Percentiles rank a stretch among this genome's conserved stretches.
phyloP scores from a whole-genome alignment of 1,140 invertebrate species.

The Aphelenchoides besseyi region DNA sequence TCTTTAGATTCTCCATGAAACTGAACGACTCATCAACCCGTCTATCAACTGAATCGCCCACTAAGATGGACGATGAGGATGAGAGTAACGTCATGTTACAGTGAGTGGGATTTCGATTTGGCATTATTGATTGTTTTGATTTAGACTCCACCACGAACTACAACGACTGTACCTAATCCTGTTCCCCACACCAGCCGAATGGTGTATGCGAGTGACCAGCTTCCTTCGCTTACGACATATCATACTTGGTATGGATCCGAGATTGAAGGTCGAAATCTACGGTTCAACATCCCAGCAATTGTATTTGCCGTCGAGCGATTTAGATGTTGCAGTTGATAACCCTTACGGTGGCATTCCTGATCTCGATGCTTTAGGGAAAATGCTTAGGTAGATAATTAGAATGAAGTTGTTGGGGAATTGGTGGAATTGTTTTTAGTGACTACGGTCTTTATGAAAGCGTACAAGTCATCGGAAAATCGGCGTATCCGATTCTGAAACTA shows the following conservation, averaged over 20 bases:
- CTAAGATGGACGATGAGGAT: too few relatives aligned
- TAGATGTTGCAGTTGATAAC: not conserved
- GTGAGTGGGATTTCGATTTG: too few relatives aligned
- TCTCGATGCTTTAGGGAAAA: not conserved
- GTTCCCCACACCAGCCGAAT: not conserved
- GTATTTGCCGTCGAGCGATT: not conserved
- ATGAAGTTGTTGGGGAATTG: not conserved
- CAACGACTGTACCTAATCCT: not conserved
- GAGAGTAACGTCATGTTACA: too few relatives aligned
- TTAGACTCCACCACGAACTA: not conserved
- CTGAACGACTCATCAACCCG: too few relatives aligned
- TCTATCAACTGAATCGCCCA: not conserved
- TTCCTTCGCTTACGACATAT: not conserved
- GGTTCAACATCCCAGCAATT: not conserved
- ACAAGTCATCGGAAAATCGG: constrained; percentile 20
- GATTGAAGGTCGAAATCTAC: not conserved
- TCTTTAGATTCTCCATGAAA: not conserved
- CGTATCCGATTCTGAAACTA: constrained; percentile 36
- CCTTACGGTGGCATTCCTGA: not conserved
- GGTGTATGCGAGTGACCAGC: not conserved
- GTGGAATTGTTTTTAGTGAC: not conserved
- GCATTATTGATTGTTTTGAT: not conserved
- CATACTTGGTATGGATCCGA: not conserved
- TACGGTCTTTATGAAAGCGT: not conserved
- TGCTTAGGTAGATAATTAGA: not conserved